Evolutionary conservation across 2,797 vertebrate genomes (phyloP).

Genomic region (Todus mexicanus): DNA sequence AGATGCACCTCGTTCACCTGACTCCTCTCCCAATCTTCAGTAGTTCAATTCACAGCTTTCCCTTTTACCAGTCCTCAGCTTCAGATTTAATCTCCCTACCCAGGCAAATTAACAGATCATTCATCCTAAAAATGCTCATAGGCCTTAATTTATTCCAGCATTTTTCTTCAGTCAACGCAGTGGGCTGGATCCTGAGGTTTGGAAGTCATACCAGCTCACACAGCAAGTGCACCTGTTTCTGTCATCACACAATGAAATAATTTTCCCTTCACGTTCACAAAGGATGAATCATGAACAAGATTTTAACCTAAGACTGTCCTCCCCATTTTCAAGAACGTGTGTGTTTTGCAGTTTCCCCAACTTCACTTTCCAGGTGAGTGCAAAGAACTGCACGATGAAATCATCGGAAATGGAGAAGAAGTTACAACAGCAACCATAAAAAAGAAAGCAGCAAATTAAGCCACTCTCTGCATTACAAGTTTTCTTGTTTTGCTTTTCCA

Average conservation of each 20-base stretch:
- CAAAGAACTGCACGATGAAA: not conserved
- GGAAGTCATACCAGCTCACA: not conserved
- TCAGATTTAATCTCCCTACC: not conserved
- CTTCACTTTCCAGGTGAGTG: not conserved
- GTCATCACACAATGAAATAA: not conserved
- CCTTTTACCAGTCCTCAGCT: not conserved
- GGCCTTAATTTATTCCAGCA: not conserved
- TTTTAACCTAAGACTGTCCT: not conserved
- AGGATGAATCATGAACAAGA: rapidly evolving
- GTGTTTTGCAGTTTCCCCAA: not conserved
- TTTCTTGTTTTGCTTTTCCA: not conserved
- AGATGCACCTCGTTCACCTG: rapidly evolving
- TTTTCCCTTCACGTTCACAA: not conserved
- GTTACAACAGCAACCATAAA: not conserved
- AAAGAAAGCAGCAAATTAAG: not conserved
- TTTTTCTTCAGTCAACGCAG: not conserved
- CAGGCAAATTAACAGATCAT: not conserved
- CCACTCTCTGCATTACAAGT: not conserved
- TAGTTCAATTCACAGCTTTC: not conserved
- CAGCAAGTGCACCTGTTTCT: not conserved
- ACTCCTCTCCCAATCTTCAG: not conserved
- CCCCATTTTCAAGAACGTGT: not conserved
- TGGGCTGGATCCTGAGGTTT: not conserved
- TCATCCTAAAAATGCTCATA: not conserved
- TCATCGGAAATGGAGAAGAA: not conserved